Conservation (phyloP, 2,113 vertebrate species). For the Dascyllus trimaculatus region DNA sequence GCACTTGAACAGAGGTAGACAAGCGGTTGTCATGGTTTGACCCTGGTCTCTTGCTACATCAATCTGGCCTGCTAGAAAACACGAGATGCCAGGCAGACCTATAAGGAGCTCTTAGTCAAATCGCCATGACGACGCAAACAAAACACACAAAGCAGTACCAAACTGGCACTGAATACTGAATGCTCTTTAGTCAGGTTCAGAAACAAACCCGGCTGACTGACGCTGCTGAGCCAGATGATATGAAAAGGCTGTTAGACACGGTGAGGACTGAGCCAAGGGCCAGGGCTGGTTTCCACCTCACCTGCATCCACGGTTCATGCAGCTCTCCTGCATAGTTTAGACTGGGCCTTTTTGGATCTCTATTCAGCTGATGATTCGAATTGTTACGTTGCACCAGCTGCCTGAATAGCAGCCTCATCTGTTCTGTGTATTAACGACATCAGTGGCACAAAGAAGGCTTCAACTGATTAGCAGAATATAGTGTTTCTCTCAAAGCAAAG, state of each 20-base stretch:
- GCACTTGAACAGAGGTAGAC: constrained; percentile 55
- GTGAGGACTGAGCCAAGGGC: constrained; percentile 29
- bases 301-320: constrained; percentile 25
- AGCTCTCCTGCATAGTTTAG: neutral
- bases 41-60: constrained; percentile 49
- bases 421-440: neutral
- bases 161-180: constrained; percentile 62
- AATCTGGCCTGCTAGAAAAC: constrained; percentile 59
- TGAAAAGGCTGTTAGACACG: constrained; percentile 36
- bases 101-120: constrained; percentile 54
- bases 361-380: neutral
- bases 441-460: too few relatives aligned
- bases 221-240: constrained; percentile 40
- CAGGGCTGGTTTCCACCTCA: constrained; percentile 25
- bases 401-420: neutral
- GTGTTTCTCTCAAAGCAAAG: too few relatives aligned
- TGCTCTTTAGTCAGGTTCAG: constrained; percentile 61
- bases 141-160: constrained; percentile 74
- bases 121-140: constrained; percentile 80
- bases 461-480: too few relatives aligned
- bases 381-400: constrained; percentile 6
- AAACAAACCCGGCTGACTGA: constrained; percentile 38
- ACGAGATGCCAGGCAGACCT: constrained; percentile 59
- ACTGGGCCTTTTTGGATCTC: constrained; percentile 1
- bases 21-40: constrained; percentile 73